Percentiles rank a stretch among this genome's conserved stretches.
These are phyloP conservation scores for Drosophila kurseongensis DNA, from an alignment of 1,140 invertebrate genomes.

Conservation along the genomic window DNA sequence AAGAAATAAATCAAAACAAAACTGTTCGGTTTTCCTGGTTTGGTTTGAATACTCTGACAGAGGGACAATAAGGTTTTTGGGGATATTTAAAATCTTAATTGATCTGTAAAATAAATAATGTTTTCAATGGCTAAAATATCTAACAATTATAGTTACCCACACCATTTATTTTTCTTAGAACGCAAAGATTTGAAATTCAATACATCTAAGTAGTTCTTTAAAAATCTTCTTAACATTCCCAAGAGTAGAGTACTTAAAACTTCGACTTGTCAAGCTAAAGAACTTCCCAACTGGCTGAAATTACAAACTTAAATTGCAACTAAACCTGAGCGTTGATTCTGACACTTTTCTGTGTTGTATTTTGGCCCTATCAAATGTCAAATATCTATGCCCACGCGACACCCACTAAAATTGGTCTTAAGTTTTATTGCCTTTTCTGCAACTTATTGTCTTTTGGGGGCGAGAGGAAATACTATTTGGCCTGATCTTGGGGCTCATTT, in stretches of 20 bases:
- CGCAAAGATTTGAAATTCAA: too few relatives aligned
- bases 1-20: slow-evolving; percentile 28
- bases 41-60: not conserved
- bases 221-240: too few relatives aligned
- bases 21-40: slow-evolving; percentile 4
- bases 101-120: not conserved
- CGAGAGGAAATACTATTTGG: slow-evolving; percentile 2
- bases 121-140: too few relatives aligned
- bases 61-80: slow-evolving; percentile 9
- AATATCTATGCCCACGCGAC: slow-evolving; percentile 56
- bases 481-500: slow-evolving; percentile 48
- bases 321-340: slow-evolving; percentile 62
- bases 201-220: too few relatives aligned
- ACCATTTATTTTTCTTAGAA: too few relatives aligned
- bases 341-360: slow-evolving; percentile 37
- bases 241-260: not conserved
- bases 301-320: slow-evolving; percentile 67
- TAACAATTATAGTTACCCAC: too few relatives aligned
- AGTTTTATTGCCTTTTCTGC: not conserved
- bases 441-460: not conserved
- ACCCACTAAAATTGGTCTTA: slow-evolving; percentile 31
- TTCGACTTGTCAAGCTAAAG: not conserved
- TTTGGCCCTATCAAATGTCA: slow-evolving; percentile 63
- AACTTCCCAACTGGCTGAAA: slow-evolving; percentile 35
- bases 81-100: not conserved